Conservation (phyloP, 2,888 invertebrate species). For the Drosophila lutescens region DNA sequence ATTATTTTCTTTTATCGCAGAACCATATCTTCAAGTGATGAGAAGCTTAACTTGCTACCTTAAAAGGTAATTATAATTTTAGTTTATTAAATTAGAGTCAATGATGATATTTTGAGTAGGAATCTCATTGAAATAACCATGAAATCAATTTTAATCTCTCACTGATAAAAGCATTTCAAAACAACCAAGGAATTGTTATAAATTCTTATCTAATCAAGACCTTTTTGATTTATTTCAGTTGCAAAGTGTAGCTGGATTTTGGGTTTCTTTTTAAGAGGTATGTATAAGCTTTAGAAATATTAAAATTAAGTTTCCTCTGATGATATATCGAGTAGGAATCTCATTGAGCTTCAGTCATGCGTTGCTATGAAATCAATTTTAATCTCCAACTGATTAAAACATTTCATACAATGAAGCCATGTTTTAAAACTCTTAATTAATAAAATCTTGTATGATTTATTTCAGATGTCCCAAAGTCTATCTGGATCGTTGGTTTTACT, state of each 20-base stretch:
- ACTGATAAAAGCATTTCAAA: conserved; percentile 38
- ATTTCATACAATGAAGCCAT: neutral
- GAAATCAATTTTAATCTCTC: conserved; percentile 50
- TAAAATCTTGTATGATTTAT: neutral
- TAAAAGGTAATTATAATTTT: conserved; percentile 22
- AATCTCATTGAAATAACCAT: conserved; percentile 70
- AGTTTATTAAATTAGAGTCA: neutral
- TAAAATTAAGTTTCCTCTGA: conserved; percentile 32
- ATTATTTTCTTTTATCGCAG: conserved; percentile 6
- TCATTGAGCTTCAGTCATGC: conserved; percentile 64
- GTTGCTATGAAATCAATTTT: conserved; percentile 59
- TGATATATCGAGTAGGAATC: conserved; percentile 64
- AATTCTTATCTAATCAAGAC: neutral
- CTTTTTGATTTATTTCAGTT: conserved; percentile 9
- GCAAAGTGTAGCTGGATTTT: neutral
- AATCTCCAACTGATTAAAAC: conserved; percentile 43
- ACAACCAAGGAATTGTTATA: neutral
- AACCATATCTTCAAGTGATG: no score
- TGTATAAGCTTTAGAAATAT: conserved; percentile 6
- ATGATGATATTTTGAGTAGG: conserved; percentile 54
- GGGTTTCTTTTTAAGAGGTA: conserved; percentile 1
- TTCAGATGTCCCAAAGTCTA: neutral
- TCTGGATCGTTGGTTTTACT: neutral
- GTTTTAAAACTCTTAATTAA: neutral
- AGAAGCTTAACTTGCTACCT: neutral